Conservation (phyloP, 1,140 invertebrate genomes). For the Glossosoma conforme region DNA sequence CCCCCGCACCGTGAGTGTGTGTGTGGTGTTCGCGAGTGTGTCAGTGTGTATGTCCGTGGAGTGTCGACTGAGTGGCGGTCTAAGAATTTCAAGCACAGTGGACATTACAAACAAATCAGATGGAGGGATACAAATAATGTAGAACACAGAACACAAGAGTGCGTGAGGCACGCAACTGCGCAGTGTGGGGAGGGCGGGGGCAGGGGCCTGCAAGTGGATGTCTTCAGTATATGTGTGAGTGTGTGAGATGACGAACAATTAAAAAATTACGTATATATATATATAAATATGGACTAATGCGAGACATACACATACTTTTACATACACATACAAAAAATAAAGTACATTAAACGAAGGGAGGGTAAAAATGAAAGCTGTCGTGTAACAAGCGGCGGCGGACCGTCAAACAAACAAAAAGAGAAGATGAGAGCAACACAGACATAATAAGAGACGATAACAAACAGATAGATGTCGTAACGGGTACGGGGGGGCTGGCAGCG, state of each 20-base stretch:
- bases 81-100: slow-evolving; percentile 49
- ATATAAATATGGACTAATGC: slow-evolving; percentile 44
- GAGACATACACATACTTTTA: slow-evolving; percentile 53
- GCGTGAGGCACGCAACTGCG: slow-evolving; percentile 16
- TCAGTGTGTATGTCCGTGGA: slow-evolving; percentile 10
- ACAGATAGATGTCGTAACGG: slow-evolving; percentile 45
- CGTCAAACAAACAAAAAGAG: slow-evolving; percentile 16
- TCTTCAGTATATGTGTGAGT: slow-evolving; percentile 8
- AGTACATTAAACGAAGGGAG: slow-evolving; percentile 29
- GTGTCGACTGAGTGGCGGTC: slow-evolving; percentile 32
- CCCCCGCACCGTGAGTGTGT: slow-evolving; percentile 13
- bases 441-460: slow-evolving; percentile 49
- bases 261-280: slow-evolving; percentile 32
- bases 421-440: slow-evolving; percentile 41
- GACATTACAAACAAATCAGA: slow-evolving; percentile 52
- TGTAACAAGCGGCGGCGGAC: slow-evolving; percentile 22
- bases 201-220: background rate
- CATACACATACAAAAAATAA: slow-evolving; percentile 48
- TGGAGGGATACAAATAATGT: slow-evolving; percentile 34
- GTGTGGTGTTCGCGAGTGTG: slow-evolving; percentile 13
- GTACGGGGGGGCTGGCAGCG: slow-evolving; percentile 58
- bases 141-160: slow-evolving; percentile 25
- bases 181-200: slow-evolving; percentile 7
- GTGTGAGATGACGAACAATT: slow-evolving; percentile 27
- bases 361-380: slow-evolving; percentile 16